Percentiles rank a stretch among this genome's conserved stretches.
These are phyloP conservation scores for Callocephalon fimbriatum DNA, from an alignment of 2,113 vertebrate genomes.

Conservation along the genomic window DNA sequence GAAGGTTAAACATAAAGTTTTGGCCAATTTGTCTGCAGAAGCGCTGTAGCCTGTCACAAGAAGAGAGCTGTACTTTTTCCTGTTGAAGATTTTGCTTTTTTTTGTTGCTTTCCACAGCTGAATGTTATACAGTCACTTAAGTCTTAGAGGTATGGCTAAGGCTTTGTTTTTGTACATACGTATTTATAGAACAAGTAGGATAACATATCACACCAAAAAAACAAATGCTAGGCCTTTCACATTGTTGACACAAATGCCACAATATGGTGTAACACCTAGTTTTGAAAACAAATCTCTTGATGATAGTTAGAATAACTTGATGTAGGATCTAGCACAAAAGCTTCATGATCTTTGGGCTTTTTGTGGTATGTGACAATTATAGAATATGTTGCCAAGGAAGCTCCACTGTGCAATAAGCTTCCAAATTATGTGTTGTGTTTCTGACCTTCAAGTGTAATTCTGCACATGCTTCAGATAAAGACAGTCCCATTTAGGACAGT, in stretches of 20 bases:
- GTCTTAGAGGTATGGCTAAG: background rate
- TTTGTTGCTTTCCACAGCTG: background rate
- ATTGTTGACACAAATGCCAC: background rate
- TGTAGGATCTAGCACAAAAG: background rate
- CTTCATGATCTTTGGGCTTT: background rate
- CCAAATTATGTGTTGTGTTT: background rate
- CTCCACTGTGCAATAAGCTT: background rate
- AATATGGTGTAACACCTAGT: background rate
- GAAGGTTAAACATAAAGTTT: background rate
- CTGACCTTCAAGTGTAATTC: background rate
- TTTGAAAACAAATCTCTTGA: conserved; percentile 18
- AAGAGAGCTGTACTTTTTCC: background rate
- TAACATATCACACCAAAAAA: background rate
- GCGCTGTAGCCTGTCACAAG: background rate
- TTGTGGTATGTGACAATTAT: background rate
- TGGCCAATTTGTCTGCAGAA: background rate
- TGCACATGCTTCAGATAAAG: background rate
- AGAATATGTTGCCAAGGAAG: background rate
- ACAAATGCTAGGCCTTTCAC: background rate
- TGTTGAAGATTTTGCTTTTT: background rate
- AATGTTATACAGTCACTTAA: background rate
- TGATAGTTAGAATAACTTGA: background rate
- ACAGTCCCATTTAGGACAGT: background rate
- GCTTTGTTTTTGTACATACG: background rate
- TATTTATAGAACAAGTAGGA: conserved; percentile 1